Base-by-base conservation (phyloP, 2,113 vertebrate genomes). In the Cariama cristata region DNA sequence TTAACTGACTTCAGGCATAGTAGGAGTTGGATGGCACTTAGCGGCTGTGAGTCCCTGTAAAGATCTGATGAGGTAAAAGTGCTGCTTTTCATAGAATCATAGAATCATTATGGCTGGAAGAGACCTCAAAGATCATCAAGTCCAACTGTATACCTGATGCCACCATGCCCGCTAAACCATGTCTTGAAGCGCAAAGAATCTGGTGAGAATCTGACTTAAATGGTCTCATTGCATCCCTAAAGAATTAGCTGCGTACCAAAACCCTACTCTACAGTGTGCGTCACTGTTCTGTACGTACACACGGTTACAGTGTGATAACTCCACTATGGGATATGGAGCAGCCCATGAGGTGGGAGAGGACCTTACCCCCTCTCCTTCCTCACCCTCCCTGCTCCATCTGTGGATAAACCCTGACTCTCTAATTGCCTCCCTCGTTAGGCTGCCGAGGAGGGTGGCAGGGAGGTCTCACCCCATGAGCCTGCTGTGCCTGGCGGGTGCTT, bases 401-500 rank as follows among this genome's bases (percentile, higher is more conserved):
- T 47, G 62, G 80, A 73, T 60, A 55, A 89, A 11, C 44, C 56
- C 30, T 35, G 23, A 53, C 13, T 86, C 19, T 38, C 24, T 86
- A 67, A 62, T 47, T 79, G 56, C 52, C 47, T 94, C 59, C 24
- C 58, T 85, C 9, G 5, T 59, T 60, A 79, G 74, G 28, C 14
- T 79, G 56, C n/a, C 2, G 3, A 73, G 32, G n/a, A 24, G 12
- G 1, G 1, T 12, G 17, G 23, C 3, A 4, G 49, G 12, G 20
- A 63, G 35, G 6, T 33, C 49, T 91, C n/a, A n/a, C 32, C 7
- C 24, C 15, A 22, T 4, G 7, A 71, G 18, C 47, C 66, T 81
- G 44, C 47, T 69, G 53, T 58, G 52, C 27, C 55, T 58, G 40
- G 42, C 1, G 22, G 20, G 8, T 60, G 30, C 3, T 95, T 87